Conservation (phyloP, 2,797 vertebrate genomes). For the Tangara arthus region DNA sequence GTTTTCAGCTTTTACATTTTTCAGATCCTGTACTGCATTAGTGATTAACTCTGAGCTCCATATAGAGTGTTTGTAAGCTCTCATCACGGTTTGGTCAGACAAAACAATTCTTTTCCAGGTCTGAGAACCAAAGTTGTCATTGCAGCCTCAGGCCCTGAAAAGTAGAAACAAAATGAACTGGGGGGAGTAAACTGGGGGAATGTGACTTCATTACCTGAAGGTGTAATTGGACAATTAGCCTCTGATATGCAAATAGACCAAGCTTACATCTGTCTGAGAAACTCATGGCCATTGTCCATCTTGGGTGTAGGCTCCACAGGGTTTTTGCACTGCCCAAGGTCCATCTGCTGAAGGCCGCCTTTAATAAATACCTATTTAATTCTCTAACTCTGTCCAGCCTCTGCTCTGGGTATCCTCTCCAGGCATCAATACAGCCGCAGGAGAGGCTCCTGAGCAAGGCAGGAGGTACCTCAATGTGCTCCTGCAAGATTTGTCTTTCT, state of each 20-base stretch:
- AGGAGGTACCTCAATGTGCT: neutral
- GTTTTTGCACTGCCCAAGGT: neutral
- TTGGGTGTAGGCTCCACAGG: fast-evolving
- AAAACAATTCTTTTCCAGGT: neutral
- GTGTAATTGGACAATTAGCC: neutral
- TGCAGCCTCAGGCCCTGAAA: neutral
- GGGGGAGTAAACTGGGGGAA: neutral
- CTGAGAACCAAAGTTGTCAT: neutral
- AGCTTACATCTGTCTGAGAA: neutral
- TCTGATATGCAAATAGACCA: neutral
- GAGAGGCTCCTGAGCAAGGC: neutral
- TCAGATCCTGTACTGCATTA: neutral
- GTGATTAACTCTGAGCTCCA: neutral
- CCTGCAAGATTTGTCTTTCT: neutral
- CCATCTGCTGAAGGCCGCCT: neutral
- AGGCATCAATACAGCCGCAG: neutral
- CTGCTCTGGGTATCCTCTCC: neutral
- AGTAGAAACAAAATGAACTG: neutral
- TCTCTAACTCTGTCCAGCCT: neutral
- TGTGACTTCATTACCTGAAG: neutral
- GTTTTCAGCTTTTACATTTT: neutral
- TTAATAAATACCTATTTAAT: neutral
- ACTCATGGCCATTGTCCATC: fast-evolving
- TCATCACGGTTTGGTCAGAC: neutral
- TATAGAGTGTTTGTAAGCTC: fast-evolving